A percentile compares a stretch with the other conserved stretches of the same genome.
Conservation (phyloP, 2,113 vertebrate genomes). For the Callospermophilus lateralis region DNA sequence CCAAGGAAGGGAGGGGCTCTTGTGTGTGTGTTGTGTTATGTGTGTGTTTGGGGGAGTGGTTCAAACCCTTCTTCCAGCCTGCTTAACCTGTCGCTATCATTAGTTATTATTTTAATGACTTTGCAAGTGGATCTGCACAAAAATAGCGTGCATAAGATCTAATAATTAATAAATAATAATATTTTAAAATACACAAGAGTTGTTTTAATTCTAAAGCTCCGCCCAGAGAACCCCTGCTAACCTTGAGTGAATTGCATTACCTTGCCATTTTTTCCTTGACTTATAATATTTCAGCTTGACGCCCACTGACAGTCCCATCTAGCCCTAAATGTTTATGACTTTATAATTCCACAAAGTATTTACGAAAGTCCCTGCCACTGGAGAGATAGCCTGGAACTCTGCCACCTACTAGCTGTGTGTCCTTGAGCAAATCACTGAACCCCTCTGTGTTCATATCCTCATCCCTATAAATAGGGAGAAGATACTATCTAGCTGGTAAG, state of each 20-base stretch:
- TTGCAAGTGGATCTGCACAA: background rate
- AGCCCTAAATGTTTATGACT: background rate
- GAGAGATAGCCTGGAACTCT: background rate
- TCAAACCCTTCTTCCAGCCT: background rate
- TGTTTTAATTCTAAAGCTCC: background rate
- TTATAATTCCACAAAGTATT: background rate
- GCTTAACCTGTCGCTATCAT: background rate
- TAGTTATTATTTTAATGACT: background rate
- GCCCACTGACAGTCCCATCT: background rate
- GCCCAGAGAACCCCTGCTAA: background rate
- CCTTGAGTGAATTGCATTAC: background rate
- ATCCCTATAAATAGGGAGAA: background rate
- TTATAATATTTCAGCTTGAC: background rate
- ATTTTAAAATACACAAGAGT: background rate
- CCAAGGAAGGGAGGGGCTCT: background rate
- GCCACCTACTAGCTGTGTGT: background rate
- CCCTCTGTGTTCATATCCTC: background rate
- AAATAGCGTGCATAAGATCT: background rate
- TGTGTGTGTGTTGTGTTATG: background rate
- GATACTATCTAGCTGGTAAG: background rate
- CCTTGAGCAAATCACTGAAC: background rate
- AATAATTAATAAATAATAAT: background rate
- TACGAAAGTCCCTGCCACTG: background rate
- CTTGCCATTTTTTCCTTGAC: background rate
- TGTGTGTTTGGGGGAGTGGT: background rate